These are phyloP conservation scores for Pseudopipra pipra DNA, from an alignment of 2,113 vertebrate genomes.

Conservation along the genomic window DNA sequence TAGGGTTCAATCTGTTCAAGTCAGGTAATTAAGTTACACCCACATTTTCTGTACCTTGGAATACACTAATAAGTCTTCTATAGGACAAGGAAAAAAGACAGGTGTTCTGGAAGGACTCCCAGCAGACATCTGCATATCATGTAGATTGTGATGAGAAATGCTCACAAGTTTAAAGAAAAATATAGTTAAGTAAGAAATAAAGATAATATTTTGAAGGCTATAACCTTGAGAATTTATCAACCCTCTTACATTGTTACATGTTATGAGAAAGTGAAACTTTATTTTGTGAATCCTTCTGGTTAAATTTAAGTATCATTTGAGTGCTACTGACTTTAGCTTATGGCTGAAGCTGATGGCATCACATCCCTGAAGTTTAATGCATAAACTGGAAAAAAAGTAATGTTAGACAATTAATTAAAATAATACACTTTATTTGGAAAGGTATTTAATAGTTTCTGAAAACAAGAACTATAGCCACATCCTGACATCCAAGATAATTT, in stretches of 20 bases:
- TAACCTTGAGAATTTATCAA: background rate
- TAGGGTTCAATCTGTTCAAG: background rate
- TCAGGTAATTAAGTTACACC: background rate
- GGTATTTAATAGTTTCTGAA: background rate
- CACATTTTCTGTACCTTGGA: background rate
- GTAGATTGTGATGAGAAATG: background rate
- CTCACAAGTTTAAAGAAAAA: background rate
- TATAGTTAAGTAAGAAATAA: constrained; percentile 4
- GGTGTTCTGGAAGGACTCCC: background rate
- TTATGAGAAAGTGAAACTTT: background rate
- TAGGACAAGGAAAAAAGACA: background rate
- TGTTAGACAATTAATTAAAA: background rate
- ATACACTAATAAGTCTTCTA: background rate
- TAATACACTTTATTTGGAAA: background rate
- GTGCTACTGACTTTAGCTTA: background rate
- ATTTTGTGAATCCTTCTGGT: background rate
- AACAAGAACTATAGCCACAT: background rate
- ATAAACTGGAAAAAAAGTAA: background rate
- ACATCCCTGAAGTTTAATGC: background rate
- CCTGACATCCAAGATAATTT: background rate
- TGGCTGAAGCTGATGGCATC: background rate
- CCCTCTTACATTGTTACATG: background rate
- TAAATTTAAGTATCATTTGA: background rate
- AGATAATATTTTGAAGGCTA: background rate
- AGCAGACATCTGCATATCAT: background rate